phyloP scores from a whole-genome alignment of 2,888 invertebrate genomes.

The Leptopilina myrica region DNA sequence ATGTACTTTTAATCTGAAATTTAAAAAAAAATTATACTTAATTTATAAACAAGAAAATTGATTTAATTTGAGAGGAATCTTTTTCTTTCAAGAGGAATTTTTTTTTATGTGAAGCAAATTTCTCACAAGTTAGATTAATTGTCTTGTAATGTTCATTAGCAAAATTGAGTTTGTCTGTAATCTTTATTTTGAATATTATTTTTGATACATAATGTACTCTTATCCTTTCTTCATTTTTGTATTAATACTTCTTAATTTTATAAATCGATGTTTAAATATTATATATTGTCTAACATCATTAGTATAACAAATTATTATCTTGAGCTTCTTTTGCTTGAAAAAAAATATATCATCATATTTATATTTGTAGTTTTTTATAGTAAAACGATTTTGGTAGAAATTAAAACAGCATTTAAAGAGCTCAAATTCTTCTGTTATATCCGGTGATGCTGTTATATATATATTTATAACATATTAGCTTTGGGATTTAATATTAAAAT shows the following conservation, averaged over 20 bases:
- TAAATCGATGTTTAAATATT: background rate
- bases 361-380: background rate
- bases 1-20: too few relatives aligned
- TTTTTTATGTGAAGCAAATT: too few relatives aligned
- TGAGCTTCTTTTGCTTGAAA: conserved; percentile 23
- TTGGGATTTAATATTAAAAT: conserved; percentile 19
- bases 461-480: background rate
- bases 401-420: conserved; percentile 6
- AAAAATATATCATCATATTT: background rate
- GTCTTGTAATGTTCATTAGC: too few relatives aligned
- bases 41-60: too few relatives aligned
- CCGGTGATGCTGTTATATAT: conserved; percentile 10
- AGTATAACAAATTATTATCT: background rate
- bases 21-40: too few relatives aligned
- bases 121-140: too few relatives aligned
- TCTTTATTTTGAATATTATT: background rate
- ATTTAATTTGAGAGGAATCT: too few relatives aligned
- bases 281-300: background rate
- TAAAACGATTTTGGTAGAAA: background rate
- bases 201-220: background rate
- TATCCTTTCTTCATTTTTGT: background rate
- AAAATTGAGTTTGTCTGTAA: too few relatives aligned
- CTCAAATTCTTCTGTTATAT: conserved; percentile 9
- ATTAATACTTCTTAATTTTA: background rate
- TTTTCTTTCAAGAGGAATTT: too few relatives aligned